Percentiles rank a stretch among this genome's conserved stretches.
Evolutionary conservation across 1,140 invertebrate species (phyloP).

Genomic region (Cotesia typhae): DNA sequence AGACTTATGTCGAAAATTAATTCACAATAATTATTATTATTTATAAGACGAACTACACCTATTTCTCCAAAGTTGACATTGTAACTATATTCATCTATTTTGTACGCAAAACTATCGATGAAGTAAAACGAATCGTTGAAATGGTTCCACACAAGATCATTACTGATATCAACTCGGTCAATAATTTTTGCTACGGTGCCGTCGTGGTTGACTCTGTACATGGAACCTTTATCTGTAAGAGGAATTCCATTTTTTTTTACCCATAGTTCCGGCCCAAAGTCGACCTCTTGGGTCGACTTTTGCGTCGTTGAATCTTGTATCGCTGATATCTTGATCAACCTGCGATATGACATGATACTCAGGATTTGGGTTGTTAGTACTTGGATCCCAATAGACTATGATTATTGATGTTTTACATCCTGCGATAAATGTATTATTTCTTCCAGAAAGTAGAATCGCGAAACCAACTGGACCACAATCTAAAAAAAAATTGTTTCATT

Average conservation of each 20-base stretch:
- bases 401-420: slow-evolving; percentile 71
- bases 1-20: too few species aligned
- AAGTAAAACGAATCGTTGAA: slow-evolving; percentile 78
- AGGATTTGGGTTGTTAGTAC: slow-evolving; percentile 63
- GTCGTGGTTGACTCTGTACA: slow-evolving; percentile 67
- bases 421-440: slow-evolving; percentile 71
- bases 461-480: slow-evolving; percentile 68
- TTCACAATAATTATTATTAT: too few species aligned
- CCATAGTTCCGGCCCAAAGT: slow-evolving; percentile 84
- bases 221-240: slow-evolving; percentile 60
- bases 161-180: slow-evolving; percentile 74
- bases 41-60: slow-evolving; percentile 12
- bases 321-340: slow-evolving; percentile 69
- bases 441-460: slow-evolving; percentile 75
- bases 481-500: slow-evolving; percentile 43
- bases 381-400: slow-evolving; percentile 75
- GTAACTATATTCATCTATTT: slow-evolving; percentile 75
- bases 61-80: slow-evolving; percentile 52
- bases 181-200: slow-evolving; percentile 56
- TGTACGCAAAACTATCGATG: slow-evolving; percentile 75
- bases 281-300: slow-evolving; percentile 84
- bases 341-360: slow-evolving; percentile 65
- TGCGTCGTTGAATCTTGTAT: slow-evolving; percentile 86
- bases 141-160: slow-evolving; percentile 82
- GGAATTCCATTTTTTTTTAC: slow-evolving; percentile 67